Base-by-base conservation (phyloP, 2,888 invertebrate species). In the Perithous albicinctus region DNA sequence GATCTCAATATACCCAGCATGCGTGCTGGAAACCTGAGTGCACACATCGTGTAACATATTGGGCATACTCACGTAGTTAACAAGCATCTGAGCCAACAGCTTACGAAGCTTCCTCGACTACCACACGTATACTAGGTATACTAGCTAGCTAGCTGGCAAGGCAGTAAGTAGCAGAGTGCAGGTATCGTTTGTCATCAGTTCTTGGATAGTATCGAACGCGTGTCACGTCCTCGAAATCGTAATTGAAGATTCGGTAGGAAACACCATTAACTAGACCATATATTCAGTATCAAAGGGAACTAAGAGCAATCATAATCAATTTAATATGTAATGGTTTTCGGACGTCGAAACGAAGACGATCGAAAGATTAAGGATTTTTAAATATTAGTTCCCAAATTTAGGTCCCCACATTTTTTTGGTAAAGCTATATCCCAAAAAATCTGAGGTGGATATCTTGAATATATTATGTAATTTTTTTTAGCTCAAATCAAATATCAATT, bases 31-130 rank as follows among this genome's bases (percentile, higher is more conserved):
- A 85, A 85, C 85, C 88, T 87, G 86, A 87, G 84, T 88, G 85
- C 87, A 88, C 80, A 88, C 84, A 82, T 78, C 83, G 78, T 54
- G 82, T 85, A 87, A 87, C 87, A 86, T 88, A 88, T 88, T 87
- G 88, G 86, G 85, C 84, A 86, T 85, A 86, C 88, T 85, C 85
- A 84, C 84, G 85, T 84, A 85, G 75, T 69, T 88, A 88, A 89
- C 88, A 89, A 88, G 87, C 86, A 85, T 87, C 87, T 88, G 87
- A 86, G 84, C 85, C 87, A 88, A 88, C 88, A 87, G 72, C 83
- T 72, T 64, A 66, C 54, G 61, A 73, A 66, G 78, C 66, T 64
- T 72, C 59, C 66, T 74, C 59, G 48, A 51, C 35, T 59, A 23
- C 69, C 23, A 23, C 41, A 35, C 38, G 43, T 43, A 46, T 35